Base-by-base conservation (phyloP, 2,113 vertebrate genomes). In the Accipiter virgatus region DNA sequence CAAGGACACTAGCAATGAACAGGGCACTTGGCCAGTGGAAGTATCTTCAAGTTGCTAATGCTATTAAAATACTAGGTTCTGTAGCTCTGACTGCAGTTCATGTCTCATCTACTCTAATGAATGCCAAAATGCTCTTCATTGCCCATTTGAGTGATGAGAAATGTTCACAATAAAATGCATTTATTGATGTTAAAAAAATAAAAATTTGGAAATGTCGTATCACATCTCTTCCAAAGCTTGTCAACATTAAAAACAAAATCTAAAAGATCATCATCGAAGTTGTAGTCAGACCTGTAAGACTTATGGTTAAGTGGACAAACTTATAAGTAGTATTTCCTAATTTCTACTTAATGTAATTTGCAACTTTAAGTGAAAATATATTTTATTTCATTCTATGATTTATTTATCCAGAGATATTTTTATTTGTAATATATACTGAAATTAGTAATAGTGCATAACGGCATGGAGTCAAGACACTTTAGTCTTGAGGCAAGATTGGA, bases 1-100 rank as follows among this genome's bases (percentile, higher is more conserved):
- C 58, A 48, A 66, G 48, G 55, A 25, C 2, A 0, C n/a, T 7
- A 19, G 16, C 17, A n/a, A 6, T 6, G 25, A n/a, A 11, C 20
- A 10, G 50, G n/a, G 1, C 32, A 16, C 36, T 19, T 13, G 56
- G 45, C 34, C 81, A 56, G 22, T 20, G 47, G 20, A 71, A 63
- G 26, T 17, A 16, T 53, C 68, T 45, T 36, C 38, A 58, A 50
- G 45, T 23, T 50, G 8, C 34, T n/a, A 8, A 38, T 48, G 26
- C 65, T 19, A 2, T 42, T 63, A 14, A 81, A 63, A 13, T 38
- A 8, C 48, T 40, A 27, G 7, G 62, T 63, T 45, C 47, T 79
- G 74, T 25, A 38, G 27, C 45, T 84, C 50, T 53, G 94, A 7
- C 29, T 63, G 53, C 53, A 70, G 23, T 9, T 77, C 48, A 7